Evolutionary conservation across 1,140 invertebrate species (phyloP).

Genomic region (Drosophila insularis): DNA sequence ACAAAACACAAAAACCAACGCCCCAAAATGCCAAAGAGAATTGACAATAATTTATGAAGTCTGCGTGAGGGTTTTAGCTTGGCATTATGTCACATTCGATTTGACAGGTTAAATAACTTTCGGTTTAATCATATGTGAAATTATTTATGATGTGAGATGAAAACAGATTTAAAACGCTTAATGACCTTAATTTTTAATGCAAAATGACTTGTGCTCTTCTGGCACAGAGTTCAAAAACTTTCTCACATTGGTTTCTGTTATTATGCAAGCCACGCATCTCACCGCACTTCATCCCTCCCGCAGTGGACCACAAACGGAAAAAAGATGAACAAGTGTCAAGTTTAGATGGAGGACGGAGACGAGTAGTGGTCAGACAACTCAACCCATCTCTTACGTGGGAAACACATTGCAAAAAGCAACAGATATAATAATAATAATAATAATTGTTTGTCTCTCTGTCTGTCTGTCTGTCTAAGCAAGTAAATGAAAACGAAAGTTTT

Average conservation of each 20-base stretch:
- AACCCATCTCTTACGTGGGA: background rate
- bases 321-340: conserved; percentile 6
- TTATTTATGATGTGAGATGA: conserved; percentile 8
- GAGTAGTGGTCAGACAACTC: conserved; percentile 1
- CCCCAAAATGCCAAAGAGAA: background rate
- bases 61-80: background rate
- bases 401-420: background rate
- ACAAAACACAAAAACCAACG: background rate
- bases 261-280: background rate
- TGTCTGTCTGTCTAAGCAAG: background rate
- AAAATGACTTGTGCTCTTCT: conserved; percentile 3
- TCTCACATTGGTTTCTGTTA: background rate
- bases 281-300: background rate
- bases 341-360: conserved; percentile 9
- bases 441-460: background rate
- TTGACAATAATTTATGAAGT: conserved; percentile 2
- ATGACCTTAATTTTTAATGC: conserved; percentile 9
- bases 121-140: conserved; percentile 4
- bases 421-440: conserved; percentile 6
- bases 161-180: background rate
- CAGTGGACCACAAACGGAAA: background rate
- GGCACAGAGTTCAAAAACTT: conserved; percentile 9
- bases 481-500: conserved; percentile 9
- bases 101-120: conserved; percentile 11
- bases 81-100: conserved; percentile 7